phyloP scores from a whole-genome alignment of 2,888 invertebrate species.

The Agriopis leucophaearia region DNA sequence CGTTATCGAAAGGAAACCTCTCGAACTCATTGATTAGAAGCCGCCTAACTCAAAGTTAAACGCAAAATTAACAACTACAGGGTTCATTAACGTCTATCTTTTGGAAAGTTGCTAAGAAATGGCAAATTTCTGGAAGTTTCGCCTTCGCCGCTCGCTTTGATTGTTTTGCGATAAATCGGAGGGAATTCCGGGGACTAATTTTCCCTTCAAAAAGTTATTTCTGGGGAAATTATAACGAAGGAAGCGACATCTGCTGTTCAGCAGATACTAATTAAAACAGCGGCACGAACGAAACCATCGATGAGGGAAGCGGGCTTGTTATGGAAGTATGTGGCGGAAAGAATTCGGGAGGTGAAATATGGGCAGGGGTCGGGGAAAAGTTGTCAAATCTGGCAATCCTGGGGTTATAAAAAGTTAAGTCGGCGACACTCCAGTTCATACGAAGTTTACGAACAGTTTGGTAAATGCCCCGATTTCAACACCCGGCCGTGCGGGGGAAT shows the following conservation, averaged over 20 bases:
- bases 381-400: constrained; percentile 67
- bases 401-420: constrained; percentile 71
- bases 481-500: constrained; percentile 60
- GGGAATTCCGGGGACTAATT: constrained; percentile 63
- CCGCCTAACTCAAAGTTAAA: constrained; percentile 63
- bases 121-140: constrained; percentile 52
- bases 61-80: constrained; percentile 68
- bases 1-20: constrained; percentile 44
- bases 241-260: constrained; percentile 55
- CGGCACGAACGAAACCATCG: constrained; percentile 38
- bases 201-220: constrained; percentile 58
- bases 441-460: constrained; percentile 77
- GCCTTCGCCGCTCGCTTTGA: constrained; percentile 56
- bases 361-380: constrained; percentile 39
- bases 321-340: constrained; percentile 36
- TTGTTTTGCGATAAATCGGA: constrained; percentile 71
- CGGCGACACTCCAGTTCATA: constrained; percentile 70
- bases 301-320: constrained; percentile 23
- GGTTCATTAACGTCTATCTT: constrained; percentile 73
- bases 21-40: constrained; percentile 61
- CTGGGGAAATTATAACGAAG: constrained; percentile 59
- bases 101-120: constrained; percentile 61
- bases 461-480: constrained; percentile 75
- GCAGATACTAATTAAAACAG: constrained; percentile 48
- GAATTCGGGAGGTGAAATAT: constrained; percentile 25